phyloP scores from a whole-genome alignment of 2,113 vertebrate genomes.

The Manacus vitellinus region DNA sequence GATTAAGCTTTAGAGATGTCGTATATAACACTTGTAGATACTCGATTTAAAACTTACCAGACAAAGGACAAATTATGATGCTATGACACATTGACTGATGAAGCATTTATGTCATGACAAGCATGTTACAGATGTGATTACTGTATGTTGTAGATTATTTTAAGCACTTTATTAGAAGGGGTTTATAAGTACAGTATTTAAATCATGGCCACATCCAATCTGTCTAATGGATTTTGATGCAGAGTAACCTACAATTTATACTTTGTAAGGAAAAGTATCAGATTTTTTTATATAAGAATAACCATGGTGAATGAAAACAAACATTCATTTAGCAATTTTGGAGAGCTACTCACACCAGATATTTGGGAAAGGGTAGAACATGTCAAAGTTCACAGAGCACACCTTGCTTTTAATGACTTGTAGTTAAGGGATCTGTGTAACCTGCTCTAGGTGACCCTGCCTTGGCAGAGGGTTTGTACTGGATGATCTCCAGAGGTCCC shows the following conservation, averaged over 20 bases:
- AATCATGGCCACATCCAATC: background rate
- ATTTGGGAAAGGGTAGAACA: background rate
- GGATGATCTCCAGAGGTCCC: background rate
- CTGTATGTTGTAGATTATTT: background rate
- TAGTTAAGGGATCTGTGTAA: background rate
- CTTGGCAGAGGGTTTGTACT: background rate
- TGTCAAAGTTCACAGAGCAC: background rate
- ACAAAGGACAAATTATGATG: background rate
- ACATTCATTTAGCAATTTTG: background rate
- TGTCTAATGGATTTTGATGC: background rate
- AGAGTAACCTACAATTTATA: background rate
- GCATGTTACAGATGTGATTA: background rate
- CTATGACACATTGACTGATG: background rate
- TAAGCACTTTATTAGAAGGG: background rate
- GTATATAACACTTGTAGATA: background rate
- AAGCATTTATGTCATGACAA: background rate
- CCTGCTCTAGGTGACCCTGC: background rate
- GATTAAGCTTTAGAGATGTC: background rate
- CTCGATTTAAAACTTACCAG: background rate
- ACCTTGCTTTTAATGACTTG: background rate
- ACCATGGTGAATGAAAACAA: background rate
- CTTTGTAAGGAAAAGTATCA: background rate
- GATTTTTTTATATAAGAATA: background rate
- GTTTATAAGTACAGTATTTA: background rate
- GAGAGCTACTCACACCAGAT: background rate